phyloP scores from a whole-genome alignment of 2,113 vertebrate genomes.

The Amblyornis subalaris region DNA sequence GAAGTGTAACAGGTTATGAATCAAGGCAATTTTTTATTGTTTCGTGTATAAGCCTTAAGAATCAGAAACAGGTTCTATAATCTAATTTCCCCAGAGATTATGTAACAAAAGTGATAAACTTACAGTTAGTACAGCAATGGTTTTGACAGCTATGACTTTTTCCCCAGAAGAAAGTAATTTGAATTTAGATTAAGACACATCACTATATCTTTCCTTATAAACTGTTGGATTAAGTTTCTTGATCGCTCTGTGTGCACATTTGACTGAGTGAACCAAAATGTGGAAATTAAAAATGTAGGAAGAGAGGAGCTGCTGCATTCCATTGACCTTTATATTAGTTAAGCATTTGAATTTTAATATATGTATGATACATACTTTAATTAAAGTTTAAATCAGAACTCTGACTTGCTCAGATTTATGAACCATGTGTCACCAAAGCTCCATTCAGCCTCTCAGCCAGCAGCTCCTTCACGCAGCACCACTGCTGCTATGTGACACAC shows the following conservation, averaged over 20 bases:
- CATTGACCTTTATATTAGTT: constrained; percentile 42
- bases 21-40: not conserved
- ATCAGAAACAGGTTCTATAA: not conserved
- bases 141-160: constrained; percentile 11
- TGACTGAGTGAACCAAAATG: not conserved
- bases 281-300: constrained; percentile 19
- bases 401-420: not conserved
- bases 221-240: not conserved
- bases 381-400: constrained; percentile 25
- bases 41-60: not conserved
- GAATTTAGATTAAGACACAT: constrained; percentile 45
- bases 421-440: not conserved
- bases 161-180: constrained; percentile 9
- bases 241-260: not conserved
- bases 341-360: constrained; percentile 24
- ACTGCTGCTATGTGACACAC: accelerated
- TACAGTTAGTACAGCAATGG: not conserved
- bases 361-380: constrained; percentile 27
- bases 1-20: not conserved
- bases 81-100: constrained; percentile 2
- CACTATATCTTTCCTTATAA: not conserved
- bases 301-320: not conserved
- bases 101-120: constrained; percentile 8
- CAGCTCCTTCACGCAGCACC: not conserved
- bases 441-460: not conserved